Evolutionary conservation across 2,113 vertebrate genomes (phyloP), one percentile per base, ranked within the genome.

Genomic region (Nibea coibor): DNA sequence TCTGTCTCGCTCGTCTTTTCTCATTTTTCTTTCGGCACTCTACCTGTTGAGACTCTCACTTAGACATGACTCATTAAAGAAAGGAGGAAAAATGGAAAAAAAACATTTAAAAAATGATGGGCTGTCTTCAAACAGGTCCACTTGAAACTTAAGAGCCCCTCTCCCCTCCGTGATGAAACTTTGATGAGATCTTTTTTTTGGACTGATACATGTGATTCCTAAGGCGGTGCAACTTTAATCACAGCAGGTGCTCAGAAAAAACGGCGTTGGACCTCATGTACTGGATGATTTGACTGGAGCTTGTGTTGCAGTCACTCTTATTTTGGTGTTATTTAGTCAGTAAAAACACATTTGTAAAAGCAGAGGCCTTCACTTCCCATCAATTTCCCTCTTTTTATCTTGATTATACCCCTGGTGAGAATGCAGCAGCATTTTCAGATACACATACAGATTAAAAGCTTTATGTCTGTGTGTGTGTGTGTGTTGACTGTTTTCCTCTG

Each of bases 361-460:
- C 64, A 78, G 67, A 28, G 45, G 45, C 72, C 63, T 89, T 77
- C 50, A 20, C 39, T 42, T 50, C 2, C 14, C 10, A 63, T 63
- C 22, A n/a, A 24, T 64, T 71, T 16, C 6, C n/a, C 11, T 12
- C 22, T 57, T 50, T 74, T 43, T 26, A 75, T 68, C 39, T 64
- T 69, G 35, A 84, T 86, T 77, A 74, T 47, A 68, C 58, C 53
- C 59, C n/a, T 24, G 22, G 26, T 51, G n/a, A 73, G 65, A 66
- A 72, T 20, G 19, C 3, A 56, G 62, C 1, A 77, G 10, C 42
- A 42, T 68, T 80, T 82, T 28, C 2, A 20, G 17, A 56, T 26
- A 10, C 14, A 61, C 35, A 64, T 28, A 53, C 28, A 76, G 50
- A 56, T 64, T 42, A 65, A 65, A 28, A 65, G 72, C 72, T 81